These are phyloP conservation scores for Amblyjoppa fuscipennis DNA, from an alignment of 2,888 invertebrate genomes.

Conservation along the genomic window DNA sequence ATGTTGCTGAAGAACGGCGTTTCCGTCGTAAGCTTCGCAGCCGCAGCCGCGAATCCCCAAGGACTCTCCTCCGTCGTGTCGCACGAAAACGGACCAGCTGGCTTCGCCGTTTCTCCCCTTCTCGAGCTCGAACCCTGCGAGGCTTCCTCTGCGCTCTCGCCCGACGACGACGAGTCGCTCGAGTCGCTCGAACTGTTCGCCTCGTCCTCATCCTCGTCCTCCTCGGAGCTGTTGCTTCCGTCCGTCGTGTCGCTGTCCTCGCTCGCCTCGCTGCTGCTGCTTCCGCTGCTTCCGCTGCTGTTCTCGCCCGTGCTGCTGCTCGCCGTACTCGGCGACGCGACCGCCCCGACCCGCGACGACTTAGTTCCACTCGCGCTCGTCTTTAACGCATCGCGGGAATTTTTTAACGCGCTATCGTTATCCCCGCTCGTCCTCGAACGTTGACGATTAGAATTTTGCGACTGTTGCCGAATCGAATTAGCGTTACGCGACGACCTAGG, in stretches of 20 bases:
- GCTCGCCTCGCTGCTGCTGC: constrained; percentile 74
- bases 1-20: constrained; percentile 82
- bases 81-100: constrained; percentile 80
- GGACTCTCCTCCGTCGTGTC: constrained; percentile 85
- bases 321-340: constrained; percentile 22
- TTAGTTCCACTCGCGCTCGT: constrained; percentile 44
- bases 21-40: constrained; percentile 84
- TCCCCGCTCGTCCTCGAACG: constrained; percentile 56
- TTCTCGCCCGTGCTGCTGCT: constrained; percentile 54
- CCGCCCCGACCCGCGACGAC: constrained; percentile 33
- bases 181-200: constrained; percentile 72
- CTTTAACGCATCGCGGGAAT: constrained; percentile 52
- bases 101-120: constrained; percentile 75
- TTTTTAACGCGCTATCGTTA: constrained; percentile 59
- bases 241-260: constrained; percentile 76
- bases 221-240: constrained; percentile 76
- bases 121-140: constrained; percentile 52
- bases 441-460: constrained; percentile 67
- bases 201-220: constrained; percentile 73
- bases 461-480: constrained; percentile 12
- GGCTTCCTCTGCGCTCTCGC: constrained; percentile 77
- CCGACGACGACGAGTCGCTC: constrained; percentile 76
- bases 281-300: constrained; percentile 67
- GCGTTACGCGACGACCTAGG: constrained; percentile 75
- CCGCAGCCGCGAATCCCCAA: constrained; percentile 88